These are phyloP conservation scores for Propithecus deckenii DNA, from an alignment of 2,797 vertebrate species.

Conservation along the genomic window DNA sequence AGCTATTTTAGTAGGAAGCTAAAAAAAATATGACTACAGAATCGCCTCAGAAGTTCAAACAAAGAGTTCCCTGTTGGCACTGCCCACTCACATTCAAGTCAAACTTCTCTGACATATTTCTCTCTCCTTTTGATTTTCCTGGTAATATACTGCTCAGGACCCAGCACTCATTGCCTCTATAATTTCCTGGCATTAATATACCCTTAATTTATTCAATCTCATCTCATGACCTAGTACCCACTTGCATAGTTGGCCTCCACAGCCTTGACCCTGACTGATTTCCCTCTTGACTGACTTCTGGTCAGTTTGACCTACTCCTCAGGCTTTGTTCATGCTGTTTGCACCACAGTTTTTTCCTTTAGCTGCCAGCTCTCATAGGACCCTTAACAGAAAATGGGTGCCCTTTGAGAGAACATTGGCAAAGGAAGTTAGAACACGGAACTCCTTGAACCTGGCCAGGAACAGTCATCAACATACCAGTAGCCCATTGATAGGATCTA, in stretches of 20 bases:
- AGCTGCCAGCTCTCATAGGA: background rate
- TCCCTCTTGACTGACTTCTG: background rate
- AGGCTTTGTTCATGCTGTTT: background rate
- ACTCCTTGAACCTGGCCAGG: background rate
- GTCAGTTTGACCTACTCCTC: background rate
- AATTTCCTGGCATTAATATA: background rate
- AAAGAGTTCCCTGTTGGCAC: background rate
- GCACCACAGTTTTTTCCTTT: background rate
- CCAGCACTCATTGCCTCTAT: background rate
- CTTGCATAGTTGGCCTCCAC: background rate
- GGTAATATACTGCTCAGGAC: background rate
- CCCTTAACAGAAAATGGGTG: background rate
- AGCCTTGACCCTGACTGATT: background rate
- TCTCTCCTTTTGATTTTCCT: background rate
- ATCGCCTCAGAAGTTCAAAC: background rate
- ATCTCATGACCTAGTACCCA: background rate
- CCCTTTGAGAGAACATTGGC: background rate
- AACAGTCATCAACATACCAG: accelerated
- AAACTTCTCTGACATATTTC: background rate
- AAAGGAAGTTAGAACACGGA: background rate
- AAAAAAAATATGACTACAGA: background rate
- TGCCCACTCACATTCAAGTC: background rate
- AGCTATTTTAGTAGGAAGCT: background rate
- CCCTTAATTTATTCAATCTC: background rate
- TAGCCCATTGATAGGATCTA: background rate